Evolutionary conservation across 2,113 vertebrate genomes (phyloP).

Genomic region (Datnioides undecimradiatus): DNA sequence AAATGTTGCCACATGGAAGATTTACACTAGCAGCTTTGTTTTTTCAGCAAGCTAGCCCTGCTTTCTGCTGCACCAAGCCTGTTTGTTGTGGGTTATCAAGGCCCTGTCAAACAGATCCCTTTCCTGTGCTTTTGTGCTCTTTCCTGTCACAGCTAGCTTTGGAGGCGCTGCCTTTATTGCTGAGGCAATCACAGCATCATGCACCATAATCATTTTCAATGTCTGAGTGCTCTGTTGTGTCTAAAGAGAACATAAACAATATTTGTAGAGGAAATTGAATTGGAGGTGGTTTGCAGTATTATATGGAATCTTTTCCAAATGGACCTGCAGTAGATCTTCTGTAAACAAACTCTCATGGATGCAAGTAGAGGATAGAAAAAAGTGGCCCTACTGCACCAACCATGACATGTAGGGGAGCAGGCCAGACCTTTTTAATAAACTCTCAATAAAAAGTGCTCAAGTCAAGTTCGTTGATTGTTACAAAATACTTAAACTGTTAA

Average conservation of each 20-base stretch:
- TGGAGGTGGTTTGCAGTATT: background rate
- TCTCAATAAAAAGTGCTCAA: background rate
- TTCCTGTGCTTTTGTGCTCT: conserved; percentile 33
- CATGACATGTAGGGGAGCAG: background rate
- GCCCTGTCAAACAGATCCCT: background rate
- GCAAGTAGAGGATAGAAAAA: background rate
- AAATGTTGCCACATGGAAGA: background rate
- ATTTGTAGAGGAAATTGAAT: background rate
- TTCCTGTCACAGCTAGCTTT: conserved; percentile 33
- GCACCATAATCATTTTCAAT: background rate
- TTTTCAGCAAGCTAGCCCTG: background rate
- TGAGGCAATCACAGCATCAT: background rate
- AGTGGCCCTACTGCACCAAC: background rate
- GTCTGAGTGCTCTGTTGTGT: background rate
- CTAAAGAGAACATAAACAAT: background rate
- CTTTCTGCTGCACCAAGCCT: conserved; percentile 3
- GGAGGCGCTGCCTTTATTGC: background rate
- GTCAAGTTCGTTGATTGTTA: background rate
- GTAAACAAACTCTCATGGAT: background rate
- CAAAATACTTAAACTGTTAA: too few relatives aligned
- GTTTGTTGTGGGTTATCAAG: conserved; percentile 10
- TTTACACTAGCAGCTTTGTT: background rate
- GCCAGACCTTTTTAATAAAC: background rate
- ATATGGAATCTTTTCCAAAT: background rate
- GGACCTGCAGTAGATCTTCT: background rate